phyloP scores from a whole-genome alignment of 2,113 vertebrate genomes.

The Bos indicus region DNA sequence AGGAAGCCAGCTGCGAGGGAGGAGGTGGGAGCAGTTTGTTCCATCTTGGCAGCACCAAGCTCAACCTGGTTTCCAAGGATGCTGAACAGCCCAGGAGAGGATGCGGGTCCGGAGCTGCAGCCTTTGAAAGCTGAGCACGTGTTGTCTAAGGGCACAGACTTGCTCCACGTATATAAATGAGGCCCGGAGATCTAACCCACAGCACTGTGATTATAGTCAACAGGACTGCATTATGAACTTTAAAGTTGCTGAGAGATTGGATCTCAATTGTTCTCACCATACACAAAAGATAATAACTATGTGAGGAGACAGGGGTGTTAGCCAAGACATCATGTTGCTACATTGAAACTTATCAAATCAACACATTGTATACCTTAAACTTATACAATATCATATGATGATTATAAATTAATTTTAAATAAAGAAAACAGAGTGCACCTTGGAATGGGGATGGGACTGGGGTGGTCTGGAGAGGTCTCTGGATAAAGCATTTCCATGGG shows the following conservation, averaged over 20 bases:
- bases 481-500: neutral
- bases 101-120: accelerated
- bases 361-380: neutral
- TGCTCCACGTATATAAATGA: too few species aligned
- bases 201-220: accelerated
- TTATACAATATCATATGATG: accelerated
- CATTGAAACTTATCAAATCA: neutral
- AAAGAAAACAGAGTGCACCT: neutral
- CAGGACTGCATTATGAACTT: neutral
- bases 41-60: too few species aligned
- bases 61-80: accelerated
- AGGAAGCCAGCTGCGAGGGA: accelerated
- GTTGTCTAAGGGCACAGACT: neutral
- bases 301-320: neutral
- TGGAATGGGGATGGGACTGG: neutral
- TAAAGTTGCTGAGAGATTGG: neutral
- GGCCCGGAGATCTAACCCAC: accelerated
- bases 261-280: neutral
- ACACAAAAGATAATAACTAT: neutral
- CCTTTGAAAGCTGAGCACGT: neutral
- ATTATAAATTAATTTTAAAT: neutral
- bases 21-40: accelerated
- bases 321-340: accelerated
- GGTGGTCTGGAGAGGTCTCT: neutral
- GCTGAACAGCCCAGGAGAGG: neutral